These are phyloP conservation scores for Thalassarche chlororhynchos DNA, from an alignment of 2,113 vertebrate species.

Conservation along the genomic window DNA sequence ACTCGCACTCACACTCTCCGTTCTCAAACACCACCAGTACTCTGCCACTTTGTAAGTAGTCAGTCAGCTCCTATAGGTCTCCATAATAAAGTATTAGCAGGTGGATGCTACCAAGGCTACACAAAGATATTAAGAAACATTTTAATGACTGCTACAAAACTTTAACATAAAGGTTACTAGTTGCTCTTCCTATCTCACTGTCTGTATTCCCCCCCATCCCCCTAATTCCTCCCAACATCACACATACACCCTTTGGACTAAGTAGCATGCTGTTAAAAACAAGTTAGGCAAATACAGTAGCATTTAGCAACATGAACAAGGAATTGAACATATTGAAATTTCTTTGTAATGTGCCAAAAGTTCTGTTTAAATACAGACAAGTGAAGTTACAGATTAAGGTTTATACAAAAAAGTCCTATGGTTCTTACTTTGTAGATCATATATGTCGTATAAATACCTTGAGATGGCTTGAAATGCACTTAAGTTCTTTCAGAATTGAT, in stretches of 20 bases:
- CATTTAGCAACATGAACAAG: neutral
- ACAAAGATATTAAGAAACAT: neutral
- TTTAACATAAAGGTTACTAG: neutral
- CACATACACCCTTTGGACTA: neutral
- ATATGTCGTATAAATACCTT: neutral
- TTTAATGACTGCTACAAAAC: neutral
- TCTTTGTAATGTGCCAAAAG: neutral
- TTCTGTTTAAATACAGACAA: neutral
- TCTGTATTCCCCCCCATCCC: neutral
- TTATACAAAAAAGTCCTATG: neutral
- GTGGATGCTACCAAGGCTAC: neutral
- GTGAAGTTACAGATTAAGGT: neutral
- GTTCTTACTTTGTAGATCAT: neutral
- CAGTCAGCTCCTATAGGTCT: neutral
- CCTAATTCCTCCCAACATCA: neutral
- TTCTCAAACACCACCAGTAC: neutral
- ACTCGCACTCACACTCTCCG: neutral
- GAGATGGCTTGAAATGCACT: neutral
- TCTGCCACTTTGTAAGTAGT: neutral
- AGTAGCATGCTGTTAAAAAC: neutral
- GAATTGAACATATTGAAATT: neutral
- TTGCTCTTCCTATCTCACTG: rapidly evolving
- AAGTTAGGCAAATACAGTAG: neutral
- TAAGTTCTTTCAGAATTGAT: neutral
- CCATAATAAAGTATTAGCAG: neutral